Evolutionary conservation across 1,140 invertebrate species (phyloP), one percentile per base, ranked within the genome.

Genomic region (Kradibia gibbosae): DNA sequence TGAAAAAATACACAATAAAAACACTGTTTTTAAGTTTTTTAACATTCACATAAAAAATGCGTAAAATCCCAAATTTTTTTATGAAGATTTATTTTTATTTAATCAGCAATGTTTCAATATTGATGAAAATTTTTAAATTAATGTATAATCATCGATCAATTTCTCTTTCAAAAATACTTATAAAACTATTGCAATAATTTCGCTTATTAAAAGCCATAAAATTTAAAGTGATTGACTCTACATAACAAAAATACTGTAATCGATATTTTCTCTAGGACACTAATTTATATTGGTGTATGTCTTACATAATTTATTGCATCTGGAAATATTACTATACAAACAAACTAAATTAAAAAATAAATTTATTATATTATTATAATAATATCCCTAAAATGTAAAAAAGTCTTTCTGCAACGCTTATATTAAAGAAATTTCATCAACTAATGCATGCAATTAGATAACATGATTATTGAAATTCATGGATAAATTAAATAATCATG

Each of bases 401-500:
- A 53, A 57, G 36, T 31, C 1, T 55, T 75, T 60, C 55, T 28
- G 17, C 2, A 75, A 53, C 25, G 15, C 34, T 20, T 42, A 36
- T 8, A 34, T 7, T 34, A 17, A 48, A 42, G 72, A 60, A 76
- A 76, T 39, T 73, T 73, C 13, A 62, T n/a, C n/a, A n/a, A n/a
- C n/a, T n/a, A n/a, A n/a, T n/a, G n/a, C 45, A 48, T 48, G 17
- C 45, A 48, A 48, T 7, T 10, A 48, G 17, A 17, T 48, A 10
- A 10, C 17, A 48, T 48, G 75, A 81, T 81, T 72, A 80, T 72
- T 31, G 67, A 70, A 31, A 13, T 31, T 31, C 15, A 62, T 34
- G 7, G 45, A 48, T 48, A 48, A 48, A n/a, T n/a, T n/a, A n/a
- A n/a, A n/a, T n/a, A n/a, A n/a, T n/a, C n/a, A n/a, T n/a, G n/a